Base-by-base conservation (phyloP, 2,113 vertebrate genomes). In the Dolichotis patagonum region DNA sequence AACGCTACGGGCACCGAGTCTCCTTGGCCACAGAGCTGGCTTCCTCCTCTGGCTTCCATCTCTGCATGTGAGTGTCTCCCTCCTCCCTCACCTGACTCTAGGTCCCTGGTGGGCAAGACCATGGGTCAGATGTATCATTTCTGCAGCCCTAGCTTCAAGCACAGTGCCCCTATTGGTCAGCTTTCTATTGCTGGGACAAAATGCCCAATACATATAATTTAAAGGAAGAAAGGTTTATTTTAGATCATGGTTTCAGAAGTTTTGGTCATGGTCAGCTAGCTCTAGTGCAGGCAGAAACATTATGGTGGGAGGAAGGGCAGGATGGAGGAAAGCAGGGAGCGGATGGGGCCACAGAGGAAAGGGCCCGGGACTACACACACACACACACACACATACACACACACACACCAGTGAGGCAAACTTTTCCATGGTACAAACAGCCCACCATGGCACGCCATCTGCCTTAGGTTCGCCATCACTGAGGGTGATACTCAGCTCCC, bases 21-120 rank as follows among this genome's bases (percentile, higher is more conserved):
- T 86, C 49, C 41, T 4, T 2, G 4, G 77, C 52, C 35, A 12
- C 38, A n/a, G 75, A 60, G 38, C 71, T n/a, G 19, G 78, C 19
- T n/a, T 11, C 54, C 41, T 71, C 32, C 87, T 73, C 24, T 1
- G 60, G 73, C 19, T 65, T 73, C 60, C 30, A 35, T 8, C 58
- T 22, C 46, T 46, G 49, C 7, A 24, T 4, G 7, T 26, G 41
- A 1, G 0, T 6, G 8, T 60, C 8, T 2, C 32, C 13, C 3
- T 24, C 26, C 52, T 35, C 49, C 80, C 35, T 26, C 5, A 0
- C 20, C 12, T 1, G 26, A 60, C 32, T 5, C 19, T 11, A 38
- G 5, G 38, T 26, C 41, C 41, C 35, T 0, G 5, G 16, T 73
- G 0, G 14, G 24, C 63, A 67, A 78, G 41, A 20, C 28, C 52